phyloP scores from a whole-genome alignment of 1,140 invertebrate genomes.

The Phenacoccus solenopsis region DNA sequence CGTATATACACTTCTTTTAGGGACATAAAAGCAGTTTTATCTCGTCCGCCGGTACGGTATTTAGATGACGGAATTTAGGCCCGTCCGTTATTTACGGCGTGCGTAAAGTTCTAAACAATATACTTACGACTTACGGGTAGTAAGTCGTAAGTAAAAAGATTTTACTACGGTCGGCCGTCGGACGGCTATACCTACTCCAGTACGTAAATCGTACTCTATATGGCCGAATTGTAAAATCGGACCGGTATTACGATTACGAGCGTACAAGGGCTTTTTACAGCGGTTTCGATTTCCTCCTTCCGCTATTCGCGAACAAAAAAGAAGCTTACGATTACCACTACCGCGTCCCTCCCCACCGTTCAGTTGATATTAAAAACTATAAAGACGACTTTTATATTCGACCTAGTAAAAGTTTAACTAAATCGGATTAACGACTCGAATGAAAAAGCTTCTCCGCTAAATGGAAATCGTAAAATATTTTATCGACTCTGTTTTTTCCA shows the following conservation, averaged over 20 bases:
- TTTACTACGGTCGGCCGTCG: too few species aligned
- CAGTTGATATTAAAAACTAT: background rate
- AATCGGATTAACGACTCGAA: background rate
- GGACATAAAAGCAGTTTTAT: conserved; percentile 2
- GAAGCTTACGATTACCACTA: background rate
- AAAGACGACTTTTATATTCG: background rate
- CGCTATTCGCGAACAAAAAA: background rate
- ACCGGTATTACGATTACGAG: background rate
- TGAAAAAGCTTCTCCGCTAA: background rate
- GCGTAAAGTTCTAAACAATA: background rate
- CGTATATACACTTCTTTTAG: conserved; percentile 3
- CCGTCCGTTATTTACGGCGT: background rate
- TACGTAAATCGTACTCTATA: too few species aligned
- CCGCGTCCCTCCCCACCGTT: too few species aligned
- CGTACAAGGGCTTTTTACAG: background rate
- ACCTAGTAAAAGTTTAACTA: conserved; percentile 3
- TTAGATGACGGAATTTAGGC: conserved; percentile 1
- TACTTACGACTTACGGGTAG: background rate
- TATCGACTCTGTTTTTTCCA: background rate
- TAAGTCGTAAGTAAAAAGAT: background rate
- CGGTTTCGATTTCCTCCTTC: background rate
- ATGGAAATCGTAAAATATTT: background rate
- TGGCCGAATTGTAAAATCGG: background rate
- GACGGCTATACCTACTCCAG: too few species aligned
- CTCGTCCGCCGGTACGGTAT: background rate